Evolutionary conservation across 2,888 invertebrate genomes (phyloP).

Genomic region (Piscicola geometra): DNA sequence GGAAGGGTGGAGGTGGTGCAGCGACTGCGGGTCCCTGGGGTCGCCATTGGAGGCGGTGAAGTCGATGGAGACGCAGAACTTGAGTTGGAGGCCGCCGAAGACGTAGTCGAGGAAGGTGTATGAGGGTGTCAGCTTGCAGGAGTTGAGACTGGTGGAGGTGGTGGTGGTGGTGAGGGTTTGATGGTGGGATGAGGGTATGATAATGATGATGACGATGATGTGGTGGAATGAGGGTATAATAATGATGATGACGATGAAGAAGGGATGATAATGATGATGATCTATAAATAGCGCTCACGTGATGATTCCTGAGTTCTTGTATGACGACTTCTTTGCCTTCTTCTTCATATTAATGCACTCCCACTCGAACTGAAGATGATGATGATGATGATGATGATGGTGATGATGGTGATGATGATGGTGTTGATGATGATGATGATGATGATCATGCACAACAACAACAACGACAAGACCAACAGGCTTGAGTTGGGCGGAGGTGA

Average conservation of each 20-base stretch:
- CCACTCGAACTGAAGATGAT: conserved; percentile 40
- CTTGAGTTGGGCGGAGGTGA: conserved; percentile 43
- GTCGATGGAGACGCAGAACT: conserved; percentile 54
- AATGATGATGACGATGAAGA: not conserved
- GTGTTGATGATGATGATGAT: not conserved
- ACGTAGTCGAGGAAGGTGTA: conserved; percentile 53
- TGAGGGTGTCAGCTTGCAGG: not conserved
- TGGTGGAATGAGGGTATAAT: too few relatives aligned
- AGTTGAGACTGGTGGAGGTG: not conserved
- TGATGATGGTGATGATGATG: too few relatives aligned
- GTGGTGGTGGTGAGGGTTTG: too few relatives aligned
- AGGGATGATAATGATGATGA: not conserved
- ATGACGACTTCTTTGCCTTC: conserved; percentile 46
- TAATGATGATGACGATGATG: not conserved
- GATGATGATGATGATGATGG: too few relatives aligned
- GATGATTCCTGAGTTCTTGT: conserved; percentile 52
- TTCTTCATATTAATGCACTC: conserved; percentile 44
- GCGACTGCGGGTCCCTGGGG: conserved; percentile 48
- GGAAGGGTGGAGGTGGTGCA: conserved; percentile 53
- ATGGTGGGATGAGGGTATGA: too few relatives aligned
- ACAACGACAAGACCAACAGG: not conserved
- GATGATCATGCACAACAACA: not conserved
- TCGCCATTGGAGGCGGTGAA: conserved; percentile 56
- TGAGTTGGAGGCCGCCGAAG: conserved; percentile 54
- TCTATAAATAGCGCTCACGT: not conserved